Base-by-base conservation (phyloP, 1,140 invertebrate species). In the Mesaphorura yosii region DNA sequence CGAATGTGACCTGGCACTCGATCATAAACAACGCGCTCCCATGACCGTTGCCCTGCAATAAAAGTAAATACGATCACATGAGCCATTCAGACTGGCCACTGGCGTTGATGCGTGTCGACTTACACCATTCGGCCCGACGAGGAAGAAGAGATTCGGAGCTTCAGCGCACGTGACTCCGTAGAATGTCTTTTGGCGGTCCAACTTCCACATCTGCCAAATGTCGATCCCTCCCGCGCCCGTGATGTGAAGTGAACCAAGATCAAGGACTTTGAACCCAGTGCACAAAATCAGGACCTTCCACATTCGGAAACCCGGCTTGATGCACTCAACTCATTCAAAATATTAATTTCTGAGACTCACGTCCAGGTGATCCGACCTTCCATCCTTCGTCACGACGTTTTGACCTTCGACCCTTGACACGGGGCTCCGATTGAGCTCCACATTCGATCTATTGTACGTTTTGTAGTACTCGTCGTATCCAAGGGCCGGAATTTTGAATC, bases 1-100 rank as follows among this genome's bases (percentile, higher is more conserved):
- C 22, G 29, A 34, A 58, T 27, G 55, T 56, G 10, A 54, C 38
- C 37, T 58, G 51, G 39, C 56, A 58, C 27, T 58, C 56, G 22
- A 58, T 48, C 44, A 34, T 51, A 38, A 58, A 56, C 5, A 58
- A 22, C 37, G 45, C 40, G 20, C 26, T 37, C 45, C 44, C 55
- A 41, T 58, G 56, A 20, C 53, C 53, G 7, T 50, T n/a, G 23
- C 6, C 47, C 5, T 25, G 10, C 5, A 46, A n/a, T n/a, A n/a
- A n/a, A n/a, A 15, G 10, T 14, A 12, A 10, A 42, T 22, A 17
- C 23, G 38, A 26, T 48, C 12, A 5, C 17, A 12, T 7, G 20
- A n/a, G 5, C 15, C 14, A 5, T 37, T 12, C 12, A 7, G 22
- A 40, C 7, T 7, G 26, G 4, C 31, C 12, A 15, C 14, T 31